Conservation (phyloP, 2,797 vertebrate genomes). For the Oceanodroma leucorhoa region DNA sequence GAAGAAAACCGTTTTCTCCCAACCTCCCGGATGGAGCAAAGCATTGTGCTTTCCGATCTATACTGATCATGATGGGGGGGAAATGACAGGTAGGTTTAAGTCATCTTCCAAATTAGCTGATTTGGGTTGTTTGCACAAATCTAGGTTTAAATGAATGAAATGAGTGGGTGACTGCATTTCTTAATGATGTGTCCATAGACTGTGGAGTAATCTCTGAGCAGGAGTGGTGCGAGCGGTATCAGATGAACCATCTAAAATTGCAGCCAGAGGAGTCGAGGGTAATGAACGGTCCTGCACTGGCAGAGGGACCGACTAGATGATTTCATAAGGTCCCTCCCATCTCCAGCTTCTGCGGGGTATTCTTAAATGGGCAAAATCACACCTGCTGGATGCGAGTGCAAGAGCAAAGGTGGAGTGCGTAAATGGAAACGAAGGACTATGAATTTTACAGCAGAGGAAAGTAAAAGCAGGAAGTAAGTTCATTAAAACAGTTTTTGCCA, state of each 20-base stretch:
- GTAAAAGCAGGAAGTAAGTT: not conserved
- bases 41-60: not conserved
- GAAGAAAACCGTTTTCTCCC: not conserved
- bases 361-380: slow-evolving; percentile 6
- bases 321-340: not conserved
- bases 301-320: not conserved
- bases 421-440: not conserved
- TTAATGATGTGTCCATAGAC: not conserved
- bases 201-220: not conserved
- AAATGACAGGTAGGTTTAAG: not conserved
- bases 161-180: not conserved
- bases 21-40: not conserved
- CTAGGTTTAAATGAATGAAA: not conserved
- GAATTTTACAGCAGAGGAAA: slow-evolving; percentile 23
- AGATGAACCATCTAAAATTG: not conserved
- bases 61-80: not conserved
- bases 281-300: not conserved
- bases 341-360: not conserved
- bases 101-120: not conserved
- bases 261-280: not conserved
- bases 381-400: not conserved
- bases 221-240: not conserved
- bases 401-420: not conserved
- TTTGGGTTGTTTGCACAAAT: not conserved
- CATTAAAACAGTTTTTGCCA: not conserved